Percentiles rank a stretch among this genome's conserved stretches.
These are phyloP conservation scores for Adoxophyes honmai DNA, from an alignment of 1,140 invertebrate species.

Conservation along the genomic window DNA sequence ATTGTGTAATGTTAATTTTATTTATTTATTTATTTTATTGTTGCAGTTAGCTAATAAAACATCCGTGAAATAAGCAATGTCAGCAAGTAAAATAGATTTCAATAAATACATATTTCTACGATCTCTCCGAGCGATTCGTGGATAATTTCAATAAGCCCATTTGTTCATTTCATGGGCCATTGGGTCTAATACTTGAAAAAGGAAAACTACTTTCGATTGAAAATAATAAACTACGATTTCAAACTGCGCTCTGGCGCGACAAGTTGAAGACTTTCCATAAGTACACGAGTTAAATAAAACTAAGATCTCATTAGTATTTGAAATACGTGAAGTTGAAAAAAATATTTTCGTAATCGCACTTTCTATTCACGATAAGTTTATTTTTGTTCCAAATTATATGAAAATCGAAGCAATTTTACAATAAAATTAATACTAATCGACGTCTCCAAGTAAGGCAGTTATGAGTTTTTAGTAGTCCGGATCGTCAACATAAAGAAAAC, in stretches of 20 bases:
- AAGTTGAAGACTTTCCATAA: background rate
- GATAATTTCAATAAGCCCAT: background rate
- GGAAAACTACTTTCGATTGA: background rate
- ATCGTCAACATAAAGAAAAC: too few species aligned
- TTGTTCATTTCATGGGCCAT: background rate
- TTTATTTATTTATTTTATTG: too few species aligned
- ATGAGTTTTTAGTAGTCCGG: too few species aligned
- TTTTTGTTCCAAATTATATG: too few species aligned
- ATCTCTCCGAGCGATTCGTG: background rate
- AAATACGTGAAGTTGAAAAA: too few species aligned
- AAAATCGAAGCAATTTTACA: too few species aligned
- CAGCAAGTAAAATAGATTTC: conserved; percentile 8
- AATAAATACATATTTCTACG: background rate
- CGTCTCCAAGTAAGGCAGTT: too few species aligned
- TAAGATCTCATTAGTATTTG: background rate
- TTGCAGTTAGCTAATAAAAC: too few species aligned
- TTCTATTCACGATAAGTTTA: too few species aligned
- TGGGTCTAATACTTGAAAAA: background rate
- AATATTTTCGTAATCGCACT: too few species aligned
- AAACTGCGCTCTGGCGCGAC: background rate
- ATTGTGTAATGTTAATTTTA: too few species aligned
- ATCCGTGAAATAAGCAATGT: background rate
- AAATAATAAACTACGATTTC: conserved; percentile 1
- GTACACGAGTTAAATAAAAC: background rate
- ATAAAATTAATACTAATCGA: too few species aligned